Evolutionary conservation across 2,113 vertebrate species (phyloP).

Genomic region (Hystrix cristata): DNA sequence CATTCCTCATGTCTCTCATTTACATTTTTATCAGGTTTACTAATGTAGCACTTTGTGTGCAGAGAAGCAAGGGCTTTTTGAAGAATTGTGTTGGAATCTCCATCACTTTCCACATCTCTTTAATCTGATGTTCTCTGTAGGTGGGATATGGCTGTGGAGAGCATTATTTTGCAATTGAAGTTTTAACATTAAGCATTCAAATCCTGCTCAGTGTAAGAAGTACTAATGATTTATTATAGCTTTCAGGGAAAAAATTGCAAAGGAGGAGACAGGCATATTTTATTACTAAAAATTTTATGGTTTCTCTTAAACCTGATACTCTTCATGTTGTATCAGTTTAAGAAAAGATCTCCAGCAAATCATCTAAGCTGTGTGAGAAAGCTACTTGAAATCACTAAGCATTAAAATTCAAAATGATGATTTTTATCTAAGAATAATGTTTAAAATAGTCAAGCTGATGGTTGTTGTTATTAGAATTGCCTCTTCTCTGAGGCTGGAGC

Average conservation of each 20-base stretch:
- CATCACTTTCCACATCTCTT: constrained; percentile 57
- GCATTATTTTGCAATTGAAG: constrained; percentile 59
- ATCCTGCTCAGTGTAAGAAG: constrained; percentile 41
- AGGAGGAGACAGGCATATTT: constrained; percentile 19
- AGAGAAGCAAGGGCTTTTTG: constrained; percentile 34
- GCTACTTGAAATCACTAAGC: constrained; percentile 59
- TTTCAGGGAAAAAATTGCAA: constrained; percentile 45
- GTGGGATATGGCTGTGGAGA: neutral
- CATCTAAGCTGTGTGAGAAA: neutral
- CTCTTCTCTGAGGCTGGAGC: constrained; percentile 31
- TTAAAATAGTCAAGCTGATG: constrained; percentile 36
- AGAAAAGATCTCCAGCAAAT: constrained; percentile 53
- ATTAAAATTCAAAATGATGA: constrained; percentile 52
- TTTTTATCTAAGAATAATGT: constrained; percentile 56
- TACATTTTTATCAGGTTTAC: constrained; percentile 54
- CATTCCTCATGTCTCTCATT: constrained; percentile 29
- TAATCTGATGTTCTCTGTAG: constrained; percentile 61
- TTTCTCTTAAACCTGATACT: constrained; percentile 62
- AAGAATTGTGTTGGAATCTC: constrained; percentile 57
- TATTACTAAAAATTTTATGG: constrained; percentile 47
- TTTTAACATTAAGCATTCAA: constrained; percentile 62
- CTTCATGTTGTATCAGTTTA: constrained; percentile 36
- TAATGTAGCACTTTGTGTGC: constrained; percentile 1
- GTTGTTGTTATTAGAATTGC: constrained; percentile 32
- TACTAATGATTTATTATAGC: constrained; percentile 59